These are phyloP conservation scores for Chelonia mydas DNA, from an alignment of 2,797 vertebrate species.

Conservation along the genomic window DNA sequence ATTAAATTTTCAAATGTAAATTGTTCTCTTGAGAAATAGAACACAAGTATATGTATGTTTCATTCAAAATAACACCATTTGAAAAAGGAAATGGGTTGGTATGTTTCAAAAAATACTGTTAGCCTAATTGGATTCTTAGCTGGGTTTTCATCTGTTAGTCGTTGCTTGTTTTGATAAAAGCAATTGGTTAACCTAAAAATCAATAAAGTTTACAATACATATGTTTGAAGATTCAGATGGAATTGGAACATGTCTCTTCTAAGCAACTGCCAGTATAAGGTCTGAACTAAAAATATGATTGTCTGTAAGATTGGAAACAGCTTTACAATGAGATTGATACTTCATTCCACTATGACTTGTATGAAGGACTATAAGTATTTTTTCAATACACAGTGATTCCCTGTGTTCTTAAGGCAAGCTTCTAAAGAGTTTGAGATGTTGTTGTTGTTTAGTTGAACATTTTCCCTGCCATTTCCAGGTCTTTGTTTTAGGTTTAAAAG, in stretches of 20 bases:
- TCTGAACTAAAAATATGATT: conserved; percentile 34
- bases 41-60: background rate
- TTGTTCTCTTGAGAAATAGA: conserved; percentile 42
- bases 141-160: conserved; percentile 43
- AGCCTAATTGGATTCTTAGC: conserved; percentile 64
- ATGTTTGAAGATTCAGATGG: conserved; percentile 65
- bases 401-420: conserved; percentile 30
- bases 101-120: conserved; percentile 59
- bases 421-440: conserved; percentile 53
- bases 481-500: conserved; percentile 75
- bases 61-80: conserved; percentile 23
- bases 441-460: conserved; percentile 54
- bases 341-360: background rate
- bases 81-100: conserved; percentile 66
- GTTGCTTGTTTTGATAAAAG: conserved; percentile 32
- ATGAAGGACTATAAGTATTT: conserved; percentile 11
- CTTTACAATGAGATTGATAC: background rate
- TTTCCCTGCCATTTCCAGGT: conserved; percentile 62
- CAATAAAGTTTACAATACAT: conserved; percentile 73
- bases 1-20: conserved; percentile 56
- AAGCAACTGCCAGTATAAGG: conserved; percentile 18
- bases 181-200: conserved; percentile 49
- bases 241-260: conserved; percentile 60
- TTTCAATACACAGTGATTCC: conserved; percentile 12
- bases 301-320: conserved; percentile 35